Evolutionary conservation across 2,797 vertebrate genomes (phyloP).

Genomic region (Bradypodion pumilum): DNA sequence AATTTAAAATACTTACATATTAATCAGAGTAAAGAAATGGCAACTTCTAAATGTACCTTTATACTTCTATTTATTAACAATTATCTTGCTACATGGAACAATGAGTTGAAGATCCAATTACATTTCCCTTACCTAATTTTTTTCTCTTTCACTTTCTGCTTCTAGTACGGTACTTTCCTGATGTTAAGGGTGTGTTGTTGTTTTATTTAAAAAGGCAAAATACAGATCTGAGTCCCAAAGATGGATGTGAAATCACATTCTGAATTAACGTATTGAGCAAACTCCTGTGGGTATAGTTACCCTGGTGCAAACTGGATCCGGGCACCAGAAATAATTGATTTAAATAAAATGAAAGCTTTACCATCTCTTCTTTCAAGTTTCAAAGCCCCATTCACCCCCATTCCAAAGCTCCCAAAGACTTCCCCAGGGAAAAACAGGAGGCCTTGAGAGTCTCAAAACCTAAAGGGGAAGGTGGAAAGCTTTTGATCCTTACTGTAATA

Average conservation of each 20-base stretch:
- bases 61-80: neutral
- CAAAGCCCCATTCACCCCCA: no score
- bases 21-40: no score
- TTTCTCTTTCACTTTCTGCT: neutral
- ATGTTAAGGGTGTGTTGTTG: neutral
- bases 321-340: no score
- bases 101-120: neutral
- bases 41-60: neutral
- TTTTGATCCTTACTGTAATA: no score
- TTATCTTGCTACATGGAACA: neutral
- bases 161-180: neutral
- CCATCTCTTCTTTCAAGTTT: no score
- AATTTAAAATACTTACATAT: neutral
- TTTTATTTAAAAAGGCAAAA: neutral
- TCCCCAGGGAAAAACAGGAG: no score
- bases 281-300: no score
- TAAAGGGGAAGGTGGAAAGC: no score
- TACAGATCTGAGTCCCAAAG: neutral
- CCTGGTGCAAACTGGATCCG: no score
- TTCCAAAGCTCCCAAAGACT: no score
- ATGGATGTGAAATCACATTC: neutral
- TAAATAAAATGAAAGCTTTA: no score
- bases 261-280: neutral
- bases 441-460: no score
- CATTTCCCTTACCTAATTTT: neutral